Evolutionary conservation across 1,140 invertebrate genomes (phyloP).

Genomic region (Chelonus insularis): DNA sequence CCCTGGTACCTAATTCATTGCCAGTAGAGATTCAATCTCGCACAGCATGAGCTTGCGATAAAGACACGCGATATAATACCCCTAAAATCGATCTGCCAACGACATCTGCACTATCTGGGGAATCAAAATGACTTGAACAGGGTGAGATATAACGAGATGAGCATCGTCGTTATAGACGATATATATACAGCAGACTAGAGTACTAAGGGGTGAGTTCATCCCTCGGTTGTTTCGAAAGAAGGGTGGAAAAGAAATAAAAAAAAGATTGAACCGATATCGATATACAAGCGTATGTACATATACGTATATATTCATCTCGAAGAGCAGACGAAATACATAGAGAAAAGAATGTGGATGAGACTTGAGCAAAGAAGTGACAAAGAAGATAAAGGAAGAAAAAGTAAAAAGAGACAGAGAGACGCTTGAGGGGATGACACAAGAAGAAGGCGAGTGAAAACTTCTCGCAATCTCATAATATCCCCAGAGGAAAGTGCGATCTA

Average conservation of each 20-base stretch:
- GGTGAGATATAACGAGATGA: constrained; percentile 37
- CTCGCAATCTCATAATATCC: constrained; percentile 57
- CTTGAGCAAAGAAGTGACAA: not conserved
- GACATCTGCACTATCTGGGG: constrained; percentile 38
- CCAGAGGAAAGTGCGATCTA: constrained; percentile 43
- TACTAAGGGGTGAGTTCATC: constrained; percentile 20
- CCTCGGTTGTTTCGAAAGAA: constrained; percentile 24
- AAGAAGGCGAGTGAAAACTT: constrained; percentile 37
- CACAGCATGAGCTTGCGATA: constrained; percentile 13
- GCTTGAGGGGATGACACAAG: constrained; percentile 16
- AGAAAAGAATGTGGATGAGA: constrained; percentile 20
- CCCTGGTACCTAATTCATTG: not conserved
- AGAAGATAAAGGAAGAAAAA: constrained; percentile 3
- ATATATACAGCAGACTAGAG: not conserved
- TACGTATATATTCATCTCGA: not conserved
- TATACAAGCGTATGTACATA: not conserved
- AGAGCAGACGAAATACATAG: not conserved
- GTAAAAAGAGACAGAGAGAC: constrained; percentile 21
- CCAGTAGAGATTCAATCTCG: not conserved
- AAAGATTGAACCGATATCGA: constrained; percentile 14
- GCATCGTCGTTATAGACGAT: constrained; percentile 31
- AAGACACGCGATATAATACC: constrained; percentile 9
- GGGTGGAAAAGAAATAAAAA: constrained; percentile 8
- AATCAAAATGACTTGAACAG: constrained; percentile 1
- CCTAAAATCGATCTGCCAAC: constrained; percentile 37